Conservation (phyloP, 2,888 invertebrate species). For the Pycnomerus fuliginosus region DNA sequence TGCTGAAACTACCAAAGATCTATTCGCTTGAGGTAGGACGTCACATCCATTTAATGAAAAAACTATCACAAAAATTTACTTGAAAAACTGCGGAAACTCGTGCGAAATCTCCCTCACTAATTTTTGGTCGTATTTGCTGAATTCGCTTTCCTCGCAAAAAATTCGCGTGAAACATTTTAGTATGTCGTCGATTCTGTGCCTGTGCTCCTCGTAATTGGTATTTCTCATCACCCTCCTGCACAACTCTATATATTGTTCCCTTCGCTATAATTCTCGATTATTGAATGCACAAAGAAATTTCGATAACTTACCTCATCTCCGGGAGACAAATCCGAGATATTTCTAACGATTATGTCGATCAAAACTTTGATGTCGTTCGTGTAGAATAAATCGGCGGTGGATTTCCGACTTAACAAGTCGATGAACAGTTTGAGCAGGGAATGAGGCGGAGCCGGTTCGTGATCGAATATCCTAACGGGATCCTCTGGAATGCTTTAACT, state of each 20-base stretch:
- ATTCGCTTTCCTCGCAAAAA: conserved; percentile 78
- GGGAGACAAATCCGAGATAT: conserved; percentile 85
- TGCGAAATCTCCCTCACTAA: conserved; percentile 79
- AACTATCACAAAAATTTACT: conserved; percentile 44
- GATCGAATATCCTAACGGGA: conserved; percentile 82
- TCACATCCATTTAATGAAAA: conserved; percentile 9
- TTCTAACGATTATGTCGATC: conserved; percentile 88
- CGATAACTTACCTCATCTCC: conserved; percentile 71
- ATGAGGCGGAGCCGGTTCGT: conserved; percentile 76
- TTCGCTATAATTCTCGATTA: conserved; percentile 58
- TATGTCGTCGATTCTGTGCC: conserved; percentile 78
- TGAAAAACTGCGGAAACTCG: conserved; percentile 79
- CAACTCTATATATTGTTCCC: conserved; percentile 75
- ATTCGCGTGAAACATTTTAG: conserved; percentile 84
- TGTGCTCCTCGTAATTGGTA: conserved; percentile 77
- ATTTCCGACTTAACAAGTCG: conserved; percentile 78
- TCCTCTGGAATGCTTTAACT: conserved; percentile 75
- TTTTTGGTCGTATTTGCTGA: conserved; percentile 74
- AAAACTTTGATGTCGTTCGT: conserved; percentile 93
- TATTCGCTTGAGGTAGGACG: conserved; percentile 22
- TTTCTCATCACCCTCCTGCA: conserved; percentile 79
- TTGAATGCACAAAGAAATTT: no score
- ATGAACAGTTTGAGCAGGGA: conserved; percentile 86
- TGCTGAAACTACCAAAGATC: conserved; percentile 1
- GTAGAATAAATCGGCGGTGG: conserved; percentile 86